A percentile compares a stretch with the other conserved stretches of the same genome.
These are phyloP conservation scores for Heliconius hortense DNA, from an alignment of 2,888 invertebrate species.

Conservation along the genomic window DNA sequence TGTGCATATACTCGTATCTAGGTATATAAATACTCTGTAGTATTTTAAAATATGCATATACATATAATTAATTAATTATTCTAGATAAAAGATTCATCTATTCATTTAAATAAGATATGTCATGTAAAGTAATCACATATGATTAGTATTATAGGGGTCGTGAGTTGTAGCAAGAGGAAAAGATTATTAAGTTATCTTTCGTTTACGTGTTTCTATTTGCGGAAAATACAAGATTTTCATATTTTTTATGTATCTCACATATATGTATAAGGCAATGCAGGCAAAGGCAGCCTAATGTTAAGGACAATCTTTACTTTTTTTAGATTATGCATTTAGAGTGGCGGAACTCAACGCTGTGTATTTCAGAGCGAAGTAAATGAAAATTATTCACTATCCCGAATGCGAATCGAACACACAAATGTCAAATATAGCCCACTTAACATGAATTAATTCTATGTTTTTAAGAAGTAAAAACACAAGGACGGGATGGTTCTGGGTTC, in stretches of 20 bases:
- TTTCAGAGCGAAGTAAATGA: not conserved
- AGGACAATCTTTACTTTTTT: no score
- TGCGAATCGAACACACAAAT: not conserved
- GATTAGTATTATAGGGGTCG: not conserved
- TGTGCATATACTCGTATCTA: no score
- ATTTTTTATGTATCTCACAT: no score
- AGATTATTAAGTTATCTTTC: not conserved
- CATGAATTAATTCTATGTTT: no score
- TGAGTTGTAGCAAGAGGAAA: not conserved
- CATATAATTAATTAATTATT: not conserved
- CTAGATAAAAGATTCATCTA: not conserved
- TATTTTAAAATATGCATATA: no score
- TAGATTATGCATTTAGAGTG: no score
- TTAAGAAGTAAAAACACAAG: no score
- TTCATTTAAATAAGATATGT: not conserved
- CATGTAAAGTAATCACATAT: not conserved
- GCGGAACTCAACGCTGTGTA: not conserved
- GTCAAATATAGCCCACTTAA: not conserved
- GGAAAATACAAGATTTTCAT: not conserved
- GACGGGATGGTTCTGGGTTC: no score
- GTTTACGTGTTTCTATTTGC: not conserved
- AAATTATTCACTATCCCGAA: not conserved
- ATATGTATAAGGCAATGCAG: no score
- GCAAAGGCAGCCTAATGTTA: no score
- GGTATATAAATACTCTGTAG: no score